Percentiles rank a stretch among this genome's conserved stretches.
Conservation (phyloP, 2,113 vertebrate genomes). For the Cryptomyrus ogoouensis region DNA sequence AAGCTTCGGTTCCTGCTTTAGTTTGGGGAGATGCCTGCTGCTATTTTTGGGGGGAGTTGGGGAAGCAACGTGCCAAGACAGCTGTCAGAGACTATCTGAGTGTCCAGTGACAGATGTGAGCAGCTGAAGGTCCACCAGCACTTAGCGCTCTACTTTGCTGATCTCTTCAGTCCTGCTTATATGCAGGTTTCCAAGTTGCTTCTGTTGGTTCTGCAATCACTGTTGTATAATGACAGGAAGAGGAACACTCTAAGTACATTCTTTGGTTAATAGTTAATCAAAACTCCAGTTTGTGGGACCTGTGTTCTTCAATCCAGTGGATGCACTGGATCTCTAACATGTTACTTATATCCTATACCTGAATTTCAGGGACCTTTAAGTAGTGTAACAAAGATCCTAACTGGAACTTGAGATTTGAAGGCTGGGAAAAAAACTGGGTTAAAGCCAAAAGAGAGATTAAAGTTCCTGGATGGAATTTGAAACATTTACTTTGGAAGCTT, state of each 20-base stretch:
- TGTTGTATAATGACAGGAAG: not conserved
- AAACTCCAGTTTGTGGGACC: not conserved
- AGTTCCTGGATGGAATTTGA: not conserved
- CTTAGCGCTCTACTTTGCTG: not conserved
- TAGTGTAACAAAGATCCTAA: not conserved
- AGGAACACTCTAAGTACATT: not conserved
- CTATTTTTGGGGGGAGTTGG: not conserved
- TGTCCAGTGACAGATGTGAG: not conserved
- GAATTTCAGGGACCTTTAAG: not conserved
- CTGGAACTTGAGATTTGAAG: not conserved
- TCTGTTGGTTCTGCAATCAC: not conserved
- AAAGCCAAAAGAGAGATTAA: not conserved
- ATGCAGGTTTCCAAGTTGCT: not conserved
- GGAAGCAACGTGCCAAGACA: not conserved
- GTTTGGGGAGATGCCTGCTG: not conserved
- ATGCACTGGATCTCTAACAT: not conserved
- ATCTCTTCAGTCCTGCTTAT: not conserved
- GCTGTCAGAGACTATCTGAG: conserved; percentile 3
- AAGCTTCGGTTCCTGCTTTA: not conserved
- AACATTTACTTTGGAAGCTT: not conserved
- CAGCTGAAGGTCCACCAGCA: not conserved
- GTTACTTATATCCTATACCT: not conserved
- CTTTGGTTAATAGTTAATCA: not conserved
- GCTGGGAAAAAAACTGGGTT: not conserved
- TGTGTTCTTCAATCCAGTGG: not conserved